A percentile compares a stretch with the other conserved stretches of the same genome.
Evolutionary conservation across 2,888 invertebrate genomes (phyloP).

Genomic region (Drosophila vallismaia): DNA sequence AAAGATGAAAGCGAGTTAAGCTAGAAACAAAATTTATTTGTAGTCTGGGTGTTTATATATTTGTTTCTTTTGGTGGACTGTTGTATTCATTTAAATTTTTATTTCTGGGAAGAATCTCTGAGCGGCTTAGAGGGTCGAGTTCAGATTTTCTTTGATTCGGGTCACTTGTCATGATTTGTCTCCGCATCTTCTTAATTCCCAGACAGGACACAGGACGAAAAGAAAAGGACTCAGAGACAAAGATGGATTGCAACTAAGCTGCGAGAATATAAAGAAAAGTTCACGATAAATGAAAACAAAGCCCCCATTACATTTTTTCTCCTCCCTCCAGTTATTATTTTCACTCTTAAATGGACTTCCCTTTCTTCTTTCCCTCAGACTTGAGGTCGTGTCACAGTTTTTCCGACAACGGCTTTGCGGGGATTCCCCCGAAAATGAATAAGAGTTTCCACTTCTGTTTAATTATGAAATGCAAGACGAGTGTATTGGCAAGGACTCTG

Average conservation of each 20-base stretch:
- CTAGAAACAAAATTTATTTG: constrained; percentile 12
- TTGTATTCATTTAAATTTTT: not conserved
- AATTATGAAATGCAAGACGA: constrained; percentile 51
- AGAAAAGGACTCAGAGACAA: constrained; percentile 14
- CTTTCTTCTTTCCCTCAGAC: not conserved
- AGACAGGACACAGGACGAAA: constrained; percentile 3
- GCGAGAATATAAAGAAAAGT: constrained; percentile 30
- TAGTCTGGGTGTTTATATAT: constrained; percentile 2
- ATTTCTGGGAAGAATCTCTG: not conserved
- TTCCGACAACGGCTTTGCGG: constrained; percentile 13
- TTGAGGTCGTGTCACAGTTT: constrained; percentile 50
- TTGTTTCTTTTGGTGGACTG: not conserved
- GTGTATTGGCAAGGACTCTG: constrained; percentile 14
- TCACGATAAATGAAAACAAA: constrained; percentile 40
- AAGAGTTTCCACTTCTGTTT: constrained; percentile 26
- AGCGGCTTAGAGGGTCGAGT: constrained; percentile 20
- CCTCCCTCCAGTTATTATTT: constrained; percentile 1
- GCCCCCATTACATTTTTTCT: constrained; percentile 21
- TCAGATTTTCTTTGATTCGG: constrained; percentile 21
- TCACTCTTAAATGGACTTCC: constrained; percentile 21
- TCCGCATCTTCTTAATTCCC: constrained; percentile 13
- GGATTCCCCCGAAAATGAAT: not conserved
- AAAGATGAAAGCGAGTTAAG: not conserved
- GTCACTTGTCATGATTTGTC: constrained; percentile 37
- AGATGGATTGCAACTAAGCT: constrained; percentile 20